A percentile compares a stretch with the other conserved stretches of the same genome.
phyloP scores from a whole-genome alignment of 2,113 vertebrate genomes.

The Tricholaema leucomelas region DNA sequence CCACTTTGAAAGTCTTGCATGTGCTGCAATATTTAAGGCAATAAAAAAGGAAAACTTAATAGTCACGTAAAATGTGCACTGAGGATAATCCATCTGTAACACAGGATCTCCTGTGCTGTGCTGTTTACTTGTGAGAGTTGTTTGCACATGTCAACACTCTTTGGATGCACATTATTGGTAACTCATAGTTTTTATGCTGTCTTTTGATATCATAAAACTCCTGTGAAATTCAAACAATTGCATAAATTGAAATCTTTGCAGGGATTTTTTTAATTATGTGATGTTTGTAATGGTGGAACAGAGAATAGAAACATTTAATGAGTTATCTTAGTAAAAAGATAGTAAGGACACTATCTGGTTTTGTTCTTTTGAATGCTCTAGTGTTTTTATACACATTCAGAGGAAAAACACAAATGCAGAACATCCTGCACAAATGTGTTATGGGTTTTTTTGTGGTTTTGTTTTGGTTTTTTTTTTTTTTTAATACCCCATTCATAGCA shows the following conservation, averaged over 20 bases:
- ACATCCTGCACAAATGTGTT: background rate
- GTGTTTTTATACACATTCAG: background rate
- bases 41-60: background rate
- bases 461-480: background rate
- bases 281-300: background rate
- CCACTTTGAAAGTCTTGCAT: background rate
- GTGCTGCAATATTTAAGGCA: background rate
- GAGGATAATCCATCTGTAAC: background rate
- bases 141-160: background rate
- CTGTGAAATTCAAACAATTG: background rate
- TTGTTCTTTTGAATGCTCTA: background rate
- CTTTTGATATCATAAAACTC: background rate
- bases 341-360: background rate
- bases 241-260: background rate
- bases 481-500: background rate
- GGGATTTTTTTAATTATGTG: background rate
- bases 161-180: rapidly evolving
- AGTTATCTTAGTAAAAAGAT: background rate
- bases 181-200: background rate
- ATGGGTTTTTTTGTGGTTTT: too few relatives aligned
- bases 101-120: background rate
- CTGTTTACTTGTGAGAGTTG: rapidly evolving
- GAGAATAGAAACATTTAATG: background rate
- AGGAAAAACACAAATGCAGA: background rate
- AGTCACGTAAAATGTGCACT: background rate